Base-by-base conservation (phyloP, 2,888 invertebrate genomes). In the Camponotus fellah region DNA sequence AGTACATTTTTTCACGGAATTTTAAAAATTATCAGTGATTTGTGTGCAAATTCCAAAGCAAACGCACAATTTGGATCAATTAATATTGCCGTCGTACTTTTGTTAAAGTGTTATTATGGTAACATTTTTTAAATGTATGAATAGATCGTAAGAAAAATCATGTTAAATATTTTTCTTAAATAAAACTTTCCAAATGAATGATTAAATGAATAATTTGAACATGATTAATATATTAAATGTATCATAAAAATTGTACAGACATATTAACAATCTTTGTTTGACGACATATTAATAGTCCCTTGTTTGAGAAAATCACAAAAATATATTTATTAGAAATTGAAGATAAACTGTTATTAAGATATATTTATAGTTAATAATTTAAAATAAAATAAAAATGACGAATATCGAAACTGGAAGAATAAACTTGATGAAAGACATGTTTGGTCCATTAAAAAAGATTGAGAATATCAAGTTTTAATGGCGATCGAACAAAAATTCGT, bases 381-480 rank as follows among this genome's bases (percentile, higher is more conserved):
- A 2, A 53, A n/a, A 5, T n/a, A n/a, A 53, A 26, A 26, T 26
- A 26, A 53, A 49, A 49, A 49, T 49, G 17, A 17, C 17, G 8
- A 53, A 53, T 53, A 53, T n/a, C 6, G 8, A 53, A n/a, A 53
- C 8, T 2, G 6, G 53, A 49, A 49, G 2, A 5, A 12, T 71
- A 71, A 71, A 37, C 3, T 49, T 53, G 17, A 14, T 56, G 14
- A 37, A 26, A 40, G 40, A 40, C 26, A 60, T 60, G 32, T 72
- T 72, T 40, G 17, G 10, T 60, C 40, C 40, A 43, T 74, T 60
- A 74, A 74, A 74, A 74, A 6, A 26, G 26, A 58, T 62, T 12
- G 26, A 60, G 72, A 60, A 74, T 26, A 12, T 26, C 72, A 17
- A 58, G 6, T 58, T 26, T 60, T n/a, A 64, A 21, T n/a, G 34